These are phyloP conservation scores for Myotis daubentonii DNA, from an alignment of 2,797 vertebrate genomes.

Conservation along the genomic window DNA sequence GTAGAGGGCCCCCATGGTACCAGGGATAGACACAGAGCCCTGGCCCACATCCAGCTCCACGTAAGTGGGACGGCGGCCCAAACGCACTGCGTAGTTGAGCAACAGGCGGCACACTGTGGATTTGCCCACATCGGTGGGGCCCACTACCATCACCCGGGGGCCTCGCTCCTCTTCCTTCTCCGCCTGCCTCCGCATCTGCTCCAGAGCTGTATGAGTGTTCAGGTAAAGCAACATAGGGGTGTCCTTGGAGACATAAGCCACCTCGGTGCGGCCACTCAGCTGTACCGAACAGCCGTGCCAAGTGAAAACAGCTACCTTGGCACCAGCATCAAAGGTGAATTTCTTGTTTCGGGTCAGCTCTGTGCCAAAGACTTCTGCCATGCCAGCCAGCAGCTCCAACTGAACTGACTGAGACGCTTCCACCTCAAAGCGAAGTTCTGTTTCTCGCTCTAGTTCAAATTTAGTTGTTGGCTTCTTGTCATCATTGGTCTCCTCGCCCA, in stretches of 20 bases:
- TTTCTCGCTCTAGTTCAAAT: constrained; percentile 97
- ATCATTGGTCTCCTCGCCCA: constrained; percentile 85
- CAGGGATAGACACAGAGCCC: constrained; percentile 95
- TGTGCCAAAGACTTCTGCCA: constrained; percentile 97
- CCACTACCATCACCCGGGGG: constrained; percentile 96
- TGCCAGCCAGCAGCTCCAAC: constrained; percentile 93
- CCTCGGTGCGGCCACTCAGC: constrained; percentile 95
- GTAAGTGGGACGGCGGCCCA: constrained; percentile 95
- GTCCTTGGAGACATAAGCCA: constrained; percentile 90
- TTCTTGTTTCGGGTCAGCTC: constrained; percentile 98
- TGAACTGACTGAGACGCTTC: constrained; percentile 93
- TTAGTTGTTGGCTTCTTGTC: constrained; percentile 87
- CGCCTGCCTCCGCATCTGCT: constrained; percentile 97
- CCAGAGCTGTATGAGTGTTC: constrained; percentile 96
- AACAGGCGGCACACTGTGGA: constrained; percentile 95
- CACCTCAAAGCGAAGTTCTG: constrained; percentile 97
- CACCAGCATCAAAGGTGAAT: constrained; percentile 95
- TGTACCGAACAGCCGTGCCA: constrained; percentile 97
- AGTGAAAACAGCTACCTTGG: constrained; percentile 98
- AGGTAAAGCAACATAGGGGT: constrained; percentile 98
- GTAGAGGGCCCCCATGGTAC: constrained; percentile 96
- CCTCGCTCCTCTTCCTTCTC: constrained; percentile 96
- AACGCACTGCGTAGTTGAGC: constrained; percentile 95
- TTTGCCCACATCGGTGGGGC: constrained; percentile 97
- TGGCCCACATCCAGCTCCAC: constrained; percentile 98